These are phyloP conservation scores for Myopa testacea DNA, from an alignment of 2,888 invertebrate genomes.

Conservation along the genomic window DNA sequence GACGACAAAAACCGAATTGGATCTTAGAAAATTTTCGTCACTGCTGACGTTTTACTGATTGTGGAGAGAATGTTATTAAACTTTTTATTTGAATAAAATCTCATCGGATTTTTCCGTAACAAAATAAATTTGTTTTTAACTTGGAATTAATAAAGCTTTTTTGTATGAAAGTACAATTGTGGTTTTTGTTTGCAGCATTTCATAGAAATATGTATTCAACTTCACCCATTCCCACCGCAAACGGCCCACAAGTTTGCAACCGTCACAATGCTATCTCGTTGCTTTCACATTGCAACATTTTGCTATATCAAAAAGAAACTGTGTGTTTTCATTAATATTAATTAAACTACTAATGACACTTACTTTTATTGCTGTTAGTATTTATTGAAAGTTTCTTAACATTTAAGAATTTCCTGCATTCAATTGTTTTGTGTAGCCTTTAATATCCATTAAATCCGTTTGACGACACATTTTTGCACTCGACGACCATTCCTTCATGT, in stretches of 20 bases:
- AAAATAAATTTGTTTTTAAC: neutral
- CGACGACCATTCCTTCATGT: conserved; percentile 17
- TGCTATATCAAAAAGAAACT: neutral
- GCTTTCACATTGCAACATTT: conserved; percentile 3
- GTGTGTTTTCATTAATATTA: neutral
- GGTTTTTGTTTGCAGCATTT: neutral
- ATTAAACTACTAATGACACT: conserved; percentile 5
- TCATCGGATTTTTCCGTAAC: no score
- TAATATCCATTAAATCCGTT: conserved; percentile 20
- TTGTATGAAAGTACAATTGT: neutral
- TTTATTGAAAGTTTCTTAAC: neutral
- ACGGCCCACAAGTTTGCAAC: conserved; percentile 18
- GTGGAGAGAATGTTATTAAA: neutral
- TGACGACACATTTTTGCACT: conserved; percentile 15
- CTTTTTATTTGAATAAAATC: neutral
- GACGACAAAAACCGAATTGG: no score
- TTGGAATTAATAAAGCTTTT: neutral
- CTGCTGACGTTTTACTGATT: no score
- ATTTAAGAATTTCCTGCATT: neutral
- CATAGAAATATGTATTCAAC: conserved; percentile 16
- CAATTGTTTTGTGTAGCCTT: neutral
- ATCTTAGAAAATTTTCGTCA: no score
- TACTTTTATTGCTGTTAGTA: neutral
- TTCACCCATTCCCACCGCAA: conserved; percentile 26
- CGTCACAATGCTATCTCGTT: conserved; percentile 1